Evolutionary conservation across 2,888 invertebrate species (phyloP).

Genomic region (Chorisops tibialis): DNA sequence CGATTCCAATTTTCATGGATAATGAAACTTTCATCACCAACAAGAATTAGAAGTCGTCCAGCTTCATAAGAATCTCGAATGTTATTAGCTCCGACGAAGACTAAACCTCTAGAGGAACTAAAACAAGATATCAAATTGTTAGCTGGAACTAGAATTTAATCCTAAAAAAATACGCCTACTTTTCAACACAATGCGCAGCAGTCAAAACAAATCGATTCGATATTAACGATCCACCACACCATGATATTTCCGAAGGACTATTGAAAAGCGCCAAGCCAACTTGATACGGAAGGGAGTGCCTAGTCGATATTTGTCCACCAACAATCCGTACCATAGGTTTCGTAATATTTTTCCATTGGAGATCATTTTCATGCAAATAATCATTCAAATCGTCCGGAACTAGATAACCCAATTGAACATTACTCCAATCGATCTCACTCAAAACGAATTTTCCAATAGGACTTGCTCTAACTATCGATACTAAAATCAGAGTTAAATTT

Average conservation of each 20-base stretch:
- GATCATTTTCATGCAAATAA: too few relatives aligned
- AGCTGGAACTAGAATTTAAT: too few relatives aligned
- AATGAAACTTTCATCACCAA: background rate
- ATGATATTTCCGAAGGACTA: background rate
- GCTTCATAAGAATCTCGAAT: conserved; percentile 1
- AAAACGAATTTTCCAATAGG: too few relatives aligned
- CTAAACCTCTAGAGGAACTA: conserved; percentile 4
- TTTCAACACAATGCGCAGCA: conserved; percentile 13
- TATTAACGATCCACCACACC: conserved; percentile 16
- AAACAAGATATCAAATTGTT: too few relatives aligned
- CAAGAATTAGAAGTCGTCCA: conserved; percentile 2
- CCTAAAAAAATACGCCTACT: background rate
- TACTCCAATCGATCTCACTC: too few relatives aligned
- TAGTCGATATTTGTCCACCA: conserved; percentile 10
- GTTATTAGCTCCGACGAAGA: background rate
- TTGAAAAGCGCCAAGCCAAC: conserved; percentile 9
- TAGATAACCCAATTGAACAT: too few relatives aligned
- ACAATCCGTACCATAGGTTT: background rate
- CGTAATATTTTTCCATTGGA: too few relatives aligned
- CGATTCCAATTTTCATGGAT: conserved; percentile 6
- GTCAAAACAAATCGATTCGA: conserved; percentile 16
- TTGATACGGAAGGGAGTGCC: conserved; percentile 7
- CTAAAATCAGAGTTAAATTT: too few relatives aligned
- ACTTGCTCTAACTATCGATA: too few relatives aligned
- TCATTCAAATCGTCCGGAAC: too few relatives aligned